These are phyloP conservation scores for Drosophila leontia DNA, from an alignment of 1,140 invertebrate genomes.

Conservation along the genomic window DNA sequence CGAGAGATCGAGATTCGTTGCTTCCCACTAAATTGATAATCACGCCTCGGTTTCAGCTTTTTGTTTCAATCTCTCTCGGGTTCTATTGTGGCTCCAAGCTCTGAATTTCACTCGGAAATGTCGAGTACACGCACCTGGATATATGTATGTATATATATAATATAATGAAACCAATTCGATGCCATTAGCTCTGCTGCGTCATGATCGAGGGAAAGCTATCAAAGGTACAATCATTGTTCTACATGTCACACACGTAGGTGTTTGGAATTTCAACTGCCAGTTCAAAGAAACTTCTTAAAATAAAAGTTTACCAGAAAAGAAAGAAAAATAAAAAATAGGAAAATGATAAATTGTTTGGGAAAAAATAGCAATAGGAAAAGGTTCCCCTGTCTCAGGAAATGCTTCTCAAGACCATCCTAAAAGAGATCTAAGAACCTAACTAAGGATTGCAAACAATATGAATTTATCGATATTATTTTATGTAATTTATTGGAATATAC, in stretches of 20 bases:
- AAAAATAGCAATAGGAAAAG: not conserved
- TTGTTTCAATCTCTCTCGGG: conserved; percentile 19
- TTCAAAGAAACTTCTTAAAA: not conserved
- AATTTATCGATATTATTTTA: no score
- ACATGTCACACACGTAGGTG: conserved; percentile 24
- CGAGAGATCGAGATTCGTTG: conserved; percentile 40
- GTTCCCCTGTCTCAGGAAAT: no score
- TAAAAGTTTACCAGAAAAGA: not conserved
- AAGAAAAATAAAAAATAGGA: not conserved
- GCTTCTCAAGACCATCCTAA: no score
- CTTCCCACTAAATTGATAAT: conserved; percentile 57
- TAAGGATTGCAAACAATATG: no score
- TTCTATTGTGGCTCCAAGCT: conserved; percentile 9
- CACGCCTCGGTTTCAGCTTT: conserved; percentile 26
- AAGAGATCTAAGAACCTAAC: no score
- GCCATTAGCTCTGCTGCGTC: conserved; percentile 13
- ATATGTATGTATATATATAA: not conserved
- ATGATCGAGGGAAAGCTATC: conserved; percentile 32
- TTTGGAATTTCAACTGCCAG: not conserved
- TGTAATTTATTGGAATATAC: no score
- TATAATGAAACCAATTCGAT: conserved; percentile 7
- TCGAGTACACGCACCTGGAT: conserved; percentile 15
- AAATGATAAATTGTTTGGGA: not conserved
- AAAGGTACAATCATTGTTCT: conserved; percentile 18
- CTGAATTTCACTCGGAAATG: conserved; percentile 22